Evolutionary conservation across 1,140 invertebrate genomes (phyloP).

Genomic region (Anagrus nilaparvatae): DNA sequence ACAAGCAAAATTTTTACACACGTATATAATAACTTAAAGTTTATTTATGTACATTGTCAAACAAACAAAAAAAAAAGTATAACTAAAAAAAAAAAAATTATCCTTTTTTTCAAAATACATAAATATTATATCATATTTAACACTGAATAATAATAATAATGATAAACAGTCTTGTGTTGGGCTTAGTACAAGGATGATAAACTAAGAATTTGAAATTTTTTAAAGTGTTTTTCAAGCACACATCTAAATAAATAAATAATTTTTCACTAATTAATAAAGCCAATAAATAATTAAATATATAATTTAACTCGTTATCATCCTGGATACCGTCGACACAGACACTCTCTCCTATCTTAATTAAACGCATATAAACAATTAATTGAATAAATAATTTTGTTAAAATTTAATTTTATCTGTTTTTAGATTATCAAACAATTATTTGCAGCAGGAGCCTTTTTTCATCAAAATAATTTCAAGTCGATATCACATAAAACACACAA

Average conservation of each 20-base stretch:
- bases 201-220: conserved; percentile 13
- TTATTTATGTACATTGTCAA: conserved; percentile 14
- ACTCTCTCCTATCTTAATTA: conserved; percentile 19
- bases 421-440: too few relatives aligned
- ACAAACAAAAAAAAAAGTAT: conserved; percentile 14
- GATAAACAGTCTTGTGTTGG: conserved; percentile 37
- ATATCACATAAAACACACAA: too few relatives aligned
- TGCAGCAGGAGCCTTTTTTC: too few relatives aligned
- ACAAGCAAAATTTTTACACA: too few relatives aligned
- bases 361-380: conserved; percentile 18
- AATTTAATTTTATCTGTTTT: too few relatives aligned
- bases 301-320: conserved; percentile 11
- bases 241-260: not conserved
- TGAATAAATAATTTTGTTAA: conserved; percentile 18
- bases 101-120: too few relatives aligned
- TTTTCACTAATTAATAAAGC: conserved; percentile 6
- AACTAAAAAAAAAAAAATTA: conserved; percentile 11
- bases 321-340: conserved; percentile 18
- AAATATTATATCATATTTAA: conserved; percentile 9
- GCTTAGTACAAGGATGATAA: conserved; percentile 23
- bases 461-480: too few relatives aligned
- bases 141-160: conserved; percentile 30
- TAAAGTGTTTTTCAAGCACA: conserved; percentile 5
- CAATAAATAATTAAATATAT: not conserved
- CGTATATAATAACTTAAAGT: conserved; percentile 9